Evolutionary conservation across 1,140 invertebrate species (phyloP).

Genomic region (Heterodera schachtii): DNA sequence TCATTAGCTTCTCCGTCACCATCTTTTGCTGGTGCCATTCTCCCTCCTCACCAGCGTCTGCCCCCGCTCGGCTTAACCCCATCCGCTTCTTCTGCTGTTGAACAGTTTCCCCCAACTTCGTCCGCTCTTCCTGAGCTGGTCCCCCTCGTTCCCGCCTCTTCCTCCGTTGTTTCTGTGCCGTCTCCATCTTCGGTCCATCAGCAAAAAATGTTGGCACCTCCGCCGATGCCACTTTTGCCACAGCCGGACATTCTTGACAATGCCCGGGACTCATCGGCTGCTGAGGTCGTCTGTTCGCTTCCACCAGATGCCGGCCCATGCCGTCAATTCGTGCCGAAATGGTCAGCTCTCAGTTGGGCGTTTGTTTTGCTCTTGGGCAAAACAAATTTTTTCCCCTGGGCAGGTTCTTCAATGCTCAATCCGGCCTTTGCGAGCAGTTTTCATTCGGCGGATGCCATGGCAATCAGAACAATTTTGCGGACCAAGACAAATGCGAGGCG

Average conservation of each 20-base stretch:
- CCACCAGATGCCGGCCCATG: slow-evolving; percentile 38
- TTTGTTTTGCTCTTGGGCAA: background rate
- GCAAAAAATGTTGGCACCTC: background rate
- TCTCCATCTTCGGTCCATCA: background rate
- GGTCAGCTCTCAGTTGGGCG: background rate
- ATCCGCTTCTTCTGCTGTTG: too few relatives aligned
- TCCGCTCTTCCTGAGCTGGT: background rate
- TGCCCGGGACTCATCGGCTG: background rate
- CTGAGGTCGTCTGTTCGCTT: slow-evolving; percentile 12
- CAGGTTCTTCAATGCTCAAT: slow-evolving; percentile 56
- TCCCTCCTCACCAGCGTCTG: too few relatives aligned
- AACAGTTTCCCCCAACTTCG: background rate
- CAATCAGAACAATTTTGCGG: slow-evolving; percentile 51
- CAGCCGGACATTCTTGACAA: background rate
- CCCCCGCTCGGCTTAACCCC: too few relatives aligned
- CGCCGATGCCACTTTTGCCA: too few relatives aligned
- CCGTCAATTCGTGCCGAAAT: slow-evolving; percentile 33
- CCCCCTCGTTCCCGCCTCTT: background rate
- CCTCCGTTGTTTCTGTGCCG: background rate
- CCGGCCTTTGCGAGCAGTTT: slow-evolving; percentile 57
- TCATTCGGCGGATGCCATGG: slow-evolving; percentile 55
- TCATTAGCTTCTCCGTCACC: too few relatives aligned
- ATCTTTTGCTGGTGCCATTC: too few relatives aligned
- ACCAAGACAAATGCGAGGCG: background rate
- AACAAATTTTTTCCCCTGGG: background rate